A percentile compares a stretch with the other conserved stretches of the same genome.
Evolutionary conservation across 2,113 vertebrate species (phyloP).

Genomic region (Parus major): DNA sequence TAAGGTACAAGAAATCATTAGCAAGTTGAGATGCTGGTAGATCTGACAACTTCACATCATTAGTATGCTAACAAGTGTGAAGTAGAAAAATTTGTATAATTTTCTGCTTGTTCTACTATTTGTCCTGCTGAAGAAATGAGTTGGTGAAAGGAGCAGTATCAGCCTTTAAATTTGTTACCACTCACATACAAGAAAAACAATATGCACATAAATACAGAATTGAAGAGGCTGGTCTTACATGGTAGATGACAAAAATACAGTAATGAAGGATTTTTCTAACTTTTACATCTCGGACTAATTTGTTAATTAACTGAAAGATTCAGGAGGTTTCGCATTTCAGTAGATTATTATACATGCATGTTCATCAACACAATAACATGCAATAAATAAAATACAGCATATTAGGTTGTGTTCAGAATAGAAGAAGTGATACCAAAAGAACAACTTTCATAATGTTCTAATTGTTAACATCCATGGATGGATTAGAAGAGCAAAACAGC

Average conservation of each 20-base stretch:
- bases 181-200: not conserved
- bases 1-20: slow-evolving; percentile 40
- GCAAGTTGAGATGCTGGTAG: not conserved
- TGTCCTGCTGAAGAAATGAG: not conserved
- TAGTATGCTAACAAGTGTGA: slow-evolving; percentile 4
- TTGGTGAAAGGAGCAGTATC: not conserved
- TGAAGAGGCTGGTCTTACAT: not conserved
- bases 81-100: slow-evolving; percentile 29
- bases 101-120: slow-evolving; percentile 26
- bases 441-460: not conserved
- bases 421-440: not conserved
- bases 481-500: not conserved
- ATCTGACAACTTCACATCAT: slow-evolving; percentile 33
- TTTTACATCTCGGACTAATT: not conserved
- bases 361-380: not conserved
- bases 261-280: not conserved
- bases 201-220: not conserved
- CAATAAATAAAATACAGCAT: not conserved
- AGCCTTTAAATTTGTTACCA: not conserved
- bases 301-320: not conserved
- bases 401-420: not conserved
- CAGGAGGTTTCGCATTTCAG: not conserved
- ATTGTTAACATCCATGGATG: not conserved
- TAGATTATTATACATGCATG: not conserved
- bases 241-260: not conserved